Evolutionary conservation across 2,888 invertebrate genomes (phyloP).

Genomic region (Piscicola geometra): DNA sequence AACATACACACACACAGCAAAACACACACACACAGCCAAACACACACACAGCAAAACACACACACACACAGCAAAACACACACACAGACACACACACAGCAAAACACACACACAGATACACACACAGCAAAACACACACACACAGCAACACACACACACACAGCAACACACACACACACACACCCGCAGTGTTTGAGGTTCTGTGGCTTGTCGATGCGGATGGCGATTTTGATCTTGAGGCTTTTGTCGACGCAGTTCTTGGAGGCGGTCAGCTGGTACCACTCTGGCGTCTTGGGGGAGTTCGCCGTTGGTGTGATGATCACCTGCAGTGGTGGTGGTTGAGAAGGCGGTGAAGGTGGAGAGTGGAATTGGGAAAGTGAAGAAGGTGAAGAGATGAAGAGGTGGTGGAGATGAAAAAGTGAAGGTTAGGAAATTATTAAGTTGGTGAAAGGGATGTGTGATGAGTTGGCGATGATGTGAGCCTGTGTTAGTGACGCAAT

Average conservation of each 20-base stretch:
- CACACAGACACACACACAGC: not conserved
- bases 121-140: not conserved
- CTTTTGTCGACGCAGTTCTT: constrained; percentile 86
- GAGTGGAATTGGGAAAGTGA: too few relatives aligned
- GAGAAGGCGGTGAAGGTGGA: too few relatives aligned
- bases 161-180: constrained; percentile 46
- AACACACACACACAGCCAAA: not conserved
- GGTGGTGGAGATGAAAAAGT: too few relatives aligned
- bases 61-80: not conserved
- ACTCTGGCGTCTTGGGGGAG: constrained; percentile 65
- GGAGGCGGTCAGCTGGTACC: constrained; percentile 88
- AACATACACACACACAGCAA: too few relatives aligned
- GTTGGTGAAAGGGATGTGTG: too few relatives aligned
- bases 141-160: not conserved
- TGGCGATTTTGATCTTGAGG: constrained; percentile 90
- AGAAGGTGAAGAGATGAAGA: too few relatives aligned
- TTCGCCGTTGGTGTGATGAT: constrained; percentile 58
- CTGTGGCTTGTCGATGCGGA: constrained; percentile 95
- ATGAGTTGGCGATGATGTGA: too few relatives aligned
- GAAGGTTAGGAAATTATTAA: too few relatives aligned
- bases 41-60: not conserved
- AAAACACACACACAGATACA: not conserved
- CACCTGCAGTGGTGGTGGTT: constrained; percentile 55
- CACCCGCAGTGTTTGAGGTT: constrained; percentile 98
- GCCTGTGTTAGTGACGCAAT: too few relatives aligned